These are phyloP conservation scores for Numida meleagris DNA, from an alignment of 2,113 vertebrate genomes.

Conservation along the genomic window DNA sequence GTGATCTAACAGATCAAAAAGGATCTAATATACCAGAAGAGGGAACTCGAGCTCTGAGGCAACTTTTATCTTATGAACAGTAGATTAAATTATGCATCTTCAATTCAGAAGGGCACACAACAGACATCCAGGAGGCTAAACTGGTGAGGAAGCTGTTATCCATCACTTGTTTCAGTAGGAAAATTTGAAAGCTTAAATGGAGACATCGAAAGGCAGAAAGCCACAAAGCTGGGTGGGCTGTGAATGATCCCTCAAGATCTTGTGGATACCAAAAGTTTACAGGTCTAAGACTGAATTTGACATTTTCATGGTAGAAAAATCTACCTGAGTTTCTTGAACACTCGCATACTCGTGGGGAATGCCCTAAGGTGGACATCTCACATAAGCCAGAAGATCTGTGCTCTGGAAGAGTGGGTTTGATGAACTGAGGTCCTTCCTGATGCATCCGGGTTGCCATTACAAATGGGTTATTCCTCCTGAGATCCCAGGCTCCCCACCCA, in stretches of 20 bases:
- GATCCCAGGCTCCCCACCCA: neutral
- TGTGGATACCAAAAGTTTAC: neutral
- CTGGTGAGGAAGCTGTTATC: neutral
- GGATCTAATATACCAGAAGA: neutral
- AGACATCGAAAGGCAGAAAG: neutral
- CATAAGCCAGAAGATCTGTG: neutral
- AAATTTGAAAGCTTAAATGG: neutral
- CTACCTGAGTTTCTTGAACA: fast-evolving
- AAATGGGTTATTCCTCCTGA: neutral
- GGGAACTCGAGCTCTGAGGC: neutral
- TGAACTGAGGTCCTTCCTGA: neutral
- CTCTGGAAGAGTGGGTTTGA: neutral
- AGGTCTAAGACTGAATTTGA: neutral
- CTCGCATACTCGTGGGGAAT: no score
- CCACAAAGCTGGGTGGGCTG: neutral
- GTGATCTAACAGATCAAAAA: neutral
- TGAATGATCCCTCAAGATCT: neutral
- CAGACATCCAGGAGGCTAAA: neutral
- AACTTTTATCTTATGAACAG: neutral
- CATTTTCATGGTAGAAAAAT: neutral
- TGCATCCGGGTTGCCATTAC: neutral
- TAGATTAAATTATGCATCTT: neutral
- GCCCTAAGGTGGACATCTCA: neutral
- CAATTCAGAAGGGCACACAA: neutral
- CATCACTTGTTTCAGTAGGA: neutral